Evolutionary conservation across 2,888 invertebrate species (phyloP).

Genomic region (Diaprepes abbreviatus): DNA sequence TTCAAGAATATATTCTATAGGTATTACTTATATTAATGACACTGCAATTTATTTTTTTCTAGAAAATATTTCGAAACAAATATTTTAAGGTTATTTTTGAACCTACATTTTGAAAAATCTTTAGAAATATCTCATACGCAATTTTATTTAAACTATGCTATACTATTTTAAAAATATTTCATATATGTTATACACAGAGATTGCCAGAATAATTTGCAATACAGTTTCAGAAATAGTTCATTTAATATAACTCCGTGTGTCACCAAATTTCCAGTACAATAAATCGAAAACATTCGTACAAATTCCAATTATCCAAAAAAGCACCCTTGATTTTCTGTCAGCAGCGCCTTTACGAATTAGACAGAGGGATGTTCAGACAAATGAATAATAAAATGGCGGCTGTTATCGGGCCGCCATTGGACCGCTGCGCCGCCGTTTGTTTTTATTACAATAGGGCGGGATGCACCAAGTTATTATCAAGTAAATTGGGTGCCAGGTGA

Average conservation of each 20-base stretch:
- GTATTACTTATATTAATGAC: too few species aligned
- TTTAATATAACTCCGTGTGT: neutral
- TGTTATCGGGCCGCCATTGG: conserved; percentile 62
- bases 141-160: too few species aligned
- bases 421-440: conserved; percentile 62
- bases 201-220: too few species aligned
- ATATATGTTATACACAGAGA: too few species aligned
- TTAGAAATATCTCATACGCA: too few species aligned
- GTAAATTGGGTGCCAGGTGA: conserved; percentile 51
- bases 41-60: too few species aligned
- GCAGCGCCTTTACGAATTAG: conserved; percentile 36
- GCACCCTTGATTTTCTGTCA: conserved; percentile 31
- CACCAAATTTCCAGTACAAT: neutral
- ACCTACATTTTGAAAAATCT: too few species aligned
- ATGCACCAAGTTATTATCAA: conserved; percentile 50
- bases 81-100: too few species aligned
- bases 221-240: neutral
- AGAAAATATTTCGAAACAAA: too few species aligned
- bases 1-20: too few species aligned
- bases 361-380: conserved; percentile 46
- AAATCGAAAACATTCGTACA: conserved; percentile 5
- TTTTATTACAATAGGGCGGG: conserved; percentile 62
- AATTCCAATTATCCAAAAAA: conserved; percentile 12
- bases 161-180: too few species aligned
- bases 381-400: conserved; percentile 63